Evolutionary conservation across 2,797 vertebrate genomes (phyloP), one percentile per base, ranked within the genome.

Genomic region (Nothura maculosa): DNA sequence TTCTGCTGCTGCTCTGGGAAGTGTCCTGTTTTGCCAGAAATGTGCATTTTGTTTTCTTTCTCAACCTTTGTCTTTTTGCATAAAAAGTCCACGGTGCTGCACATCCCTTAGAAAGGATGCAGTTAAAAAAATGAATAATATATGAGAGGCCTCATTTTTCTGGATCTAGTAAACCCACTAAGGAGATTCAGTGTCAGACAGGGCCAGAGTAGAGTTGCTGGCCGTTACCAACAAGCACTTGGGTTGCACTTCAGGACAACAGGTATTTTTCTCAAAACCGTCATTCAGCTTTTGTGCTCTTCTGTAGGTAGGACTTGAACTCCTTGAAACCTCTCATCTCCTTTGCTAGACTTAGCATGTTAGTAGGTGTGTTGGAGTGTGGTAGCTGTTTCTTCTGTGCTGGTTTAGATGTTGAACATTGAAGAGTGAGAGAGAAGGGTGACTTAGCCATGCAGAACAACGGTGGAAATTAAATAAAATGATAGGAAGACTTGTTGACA

Each of bases 401-500:
- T 58, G 55, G 21, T 55, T 77, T 69, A 32, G 34, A 47, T 66
- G 32, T 55, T 3, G 12, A 89, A 48, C 13, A 64, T 83, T 10
- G 16, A 40, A 81, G 36, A 48, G 54, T 78, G n/a, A 22, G 45
- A 72, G 32, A 25, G 50, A 83, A 78, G 55, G 45, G 30, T 36
- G 50, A 64, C 22, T 72, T 84, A 75, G 43, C 62, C 75, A 81
- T 91, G 66, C 43, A 60, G 66, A 87, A 38, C 25, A 38, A 32
- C 38, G 34, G 20, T 83, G 68, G 57, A 38, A 93, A 89, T 57
- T 16, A 77, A 91, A 91, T 74, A 87, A 80, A 81, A 69, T 54
- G 5, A 61, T 68, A 43, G 40, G 32, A 9, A 30, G 64, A 77
- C 92, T 78, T 91, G 80, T 92, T 91, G 85, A 93, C 48, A 77